These are phyloP conservation scores for Halichondria panicea DNA, from an alignment of 37 sponge, comb jelly and placozoan genomes.

Conservation along the genomic window DNA sequence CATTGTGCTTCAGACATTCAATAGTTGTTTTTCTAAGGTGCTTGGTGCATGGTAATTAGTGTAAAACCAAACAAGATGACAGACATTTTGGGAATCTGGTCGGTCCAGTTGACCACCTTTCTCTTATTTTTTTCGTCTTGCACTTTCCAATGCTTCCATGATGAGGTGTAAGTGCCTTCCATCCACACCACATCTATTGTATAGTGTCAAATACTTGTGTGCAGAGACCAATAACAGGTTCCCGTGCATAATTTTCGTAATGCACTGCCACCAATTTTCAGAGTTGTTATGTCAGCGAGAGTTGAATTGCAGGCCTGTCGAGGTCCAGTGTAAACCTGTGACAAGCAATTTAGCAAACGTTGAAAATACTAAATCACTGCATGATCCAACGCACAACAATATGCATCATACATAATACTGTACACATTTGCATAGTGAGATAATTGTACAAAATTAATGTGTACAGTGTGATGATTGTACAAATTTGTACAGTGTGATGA, in stretches of 20 bases:
- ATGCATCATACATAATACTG: too few relatives aligned
- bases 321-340: conserved; percentile 47
- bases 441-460: too few relatives aligned
- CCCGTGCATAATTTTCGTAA: conserved; percentile 9
- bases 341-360: too few relatives aligned
- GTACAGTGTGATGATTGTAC: too few relatives aligned
- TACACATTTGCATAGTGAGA: too few relatives aligned
- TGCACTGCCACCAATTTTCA: conserved; percentile 31
- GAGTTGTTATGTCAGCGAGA: conserved; percentile 8
- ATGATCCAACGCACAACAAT: too few relatives aligned
- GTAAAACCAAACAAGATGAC: conserved; percentile 40
- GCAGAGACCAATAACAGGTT: conserved; percentile 28
- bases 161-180: conserved; percentile 34
- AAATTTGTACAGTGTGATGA: too few relatives aligned
- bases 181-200: conserved; percentile 37
- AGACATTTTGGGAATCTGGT: conserved; percentile 38
- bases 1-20: conserved; percentile 33
- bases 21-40: conserved; percentile 42
- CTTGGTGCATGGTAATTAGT: conserved; percentile 33
- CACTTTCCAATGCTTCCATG: conserved; percentile 19
- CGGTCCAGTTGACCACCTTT: conserved; percentile 46
- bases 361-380: too few relatives aligned
- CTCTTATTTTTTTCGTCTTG: conserved; percentile 20
- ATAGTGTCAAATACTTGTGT: neutral
- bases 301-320: neutral